Percentiles rank a stretch among this genome's conserved stretches.
These are phyloP conservation scores for Marcusenius ussheri DNA, from an alignment of 2,113 vertebrate genomes.

Conservation along the genomic window DNA sequence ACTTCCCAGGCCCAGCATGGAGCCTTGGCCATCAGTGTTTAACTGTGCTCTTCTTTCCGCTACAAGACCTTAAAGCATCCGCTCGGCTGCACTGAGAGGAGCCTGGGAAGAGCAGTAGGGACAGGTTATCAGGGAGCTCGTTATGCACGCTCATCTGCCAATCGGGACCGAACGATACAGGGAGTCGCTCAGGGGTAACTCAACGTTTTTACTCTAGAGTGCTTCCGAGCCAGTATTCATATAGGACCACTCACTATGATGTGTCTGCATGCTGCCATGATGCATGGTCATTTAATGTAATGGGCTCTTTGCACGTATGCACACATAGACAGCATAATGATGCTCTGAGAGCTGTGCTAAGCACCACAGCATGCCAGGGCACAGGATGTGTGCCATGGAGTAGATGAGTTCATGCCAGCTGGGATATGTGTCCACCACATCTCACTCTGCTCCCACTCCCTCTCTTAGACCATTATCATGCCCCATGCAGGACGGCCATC, in stretches of 20 bases:
- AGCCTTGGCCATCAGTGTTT: background rate
- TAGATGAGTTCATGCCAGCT: background rate
- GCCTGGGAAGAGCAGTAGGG: background rate
- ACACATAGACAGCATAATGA: background rate
- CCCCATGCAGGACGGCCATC: background rate
- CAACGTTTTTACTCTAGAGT: background rate
- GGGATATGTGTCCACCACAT: background rate
- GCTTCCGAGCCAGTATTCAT: background rate
- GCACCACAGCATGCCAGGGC: background rate
- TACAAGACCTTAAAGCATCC: constrained; percentile 21
- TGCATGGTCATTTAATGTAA: background rate
- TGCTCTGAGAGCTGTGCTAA: background rate
- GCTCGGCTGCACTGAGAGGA: background rate
- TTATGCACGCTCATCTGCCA: background rate
- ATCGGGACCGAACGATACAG: background rate
- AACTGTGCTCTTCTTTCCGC: constrained; percentile 17
- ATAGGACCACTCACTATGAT: background rate
- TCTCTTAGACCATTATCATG: no score
- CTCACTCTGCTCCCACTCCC: background rate
- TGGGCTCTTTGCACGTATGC: background rate
- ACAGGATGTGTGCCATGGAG: background rate
- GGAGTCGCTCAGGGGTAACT: background rate
- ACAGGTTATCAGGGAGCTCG: background rate
- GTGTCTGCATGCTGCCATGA: background rate
- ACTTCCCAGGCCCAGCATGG: constrained; percentile 12